Percentiles rank a stretch among this genome's conserved stretches.
These are phyloP conservation scores for Patella caerulea DNA, from an alignment of 2,888 invertebrate species.

Conservation along the genomic window DNA sequence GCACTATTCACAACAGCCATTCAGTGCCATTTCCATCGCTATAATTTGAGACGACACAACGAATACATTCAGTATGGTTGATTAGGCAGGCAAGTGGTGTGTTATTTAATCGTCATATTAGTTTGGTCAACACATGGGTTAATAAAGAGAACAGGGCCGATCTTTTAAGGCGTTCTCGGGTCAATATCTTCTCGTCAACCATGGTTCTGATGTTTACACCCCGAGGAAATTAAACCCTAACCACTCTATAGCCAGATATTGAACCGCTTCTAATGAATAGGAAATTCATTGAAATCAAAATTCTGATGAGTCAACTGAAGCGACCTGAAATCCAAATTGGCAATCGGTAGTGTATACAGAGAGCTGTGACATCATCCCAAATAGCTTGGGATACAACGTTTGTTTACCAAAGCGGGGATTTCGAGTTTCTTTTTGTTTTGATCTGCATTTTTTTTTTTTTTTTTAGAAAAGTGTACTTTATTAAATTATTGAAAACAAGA, in stretches of 20 bases:
- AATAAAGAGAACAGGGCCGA: constrained; percentile 1
- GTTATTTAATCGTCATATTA: constrained; percentile 13
- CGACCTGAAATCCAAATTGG: constrained; percentile 1
- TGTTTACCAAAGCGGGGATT: too few relatives aligned
- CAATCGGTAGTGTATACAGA: too few relatives aligned
- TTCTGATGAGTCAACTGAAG: constrained; percentile 24
- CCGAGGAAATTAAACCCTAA: constrained; percentile 26
- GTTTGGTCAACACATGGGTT: constrained; percentile 9
- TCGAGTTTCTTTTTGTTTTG: too few relatives aligned
- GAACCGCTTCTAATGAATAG: constrained; percentile 15
- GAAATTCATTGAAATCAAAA: constrained; percentile 18
- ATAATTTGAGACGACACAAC: too few relatives aligned
- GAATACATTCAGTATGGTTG: background rate
- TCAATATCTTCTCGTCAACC: constrained; percentile 1
- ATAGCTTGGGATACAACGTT: too few relatives aligned
- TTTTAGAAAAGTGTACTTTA: too few relatives aligned
- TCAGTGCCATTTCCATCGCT: too few relatives aligned
- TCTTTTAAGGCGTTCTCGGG: background rate
- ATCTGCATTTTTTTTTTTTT: too few relatives aligned
- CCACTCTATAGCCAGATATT: constrained; percentile 18
- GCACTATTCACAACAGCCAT: too few relatives aligned
- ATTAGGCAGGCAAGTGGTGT: constrained; percentile 5
- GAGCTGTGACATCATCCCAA: too few relatives aligned
- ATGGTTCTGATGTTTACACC: constrained; percentile 16
- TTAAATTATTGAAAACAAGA: too few relatives aligned